Base-by-base conservation (phyloP, 1,140 invertebrate species). In the Dinothrombium tinctorium region DNA sequence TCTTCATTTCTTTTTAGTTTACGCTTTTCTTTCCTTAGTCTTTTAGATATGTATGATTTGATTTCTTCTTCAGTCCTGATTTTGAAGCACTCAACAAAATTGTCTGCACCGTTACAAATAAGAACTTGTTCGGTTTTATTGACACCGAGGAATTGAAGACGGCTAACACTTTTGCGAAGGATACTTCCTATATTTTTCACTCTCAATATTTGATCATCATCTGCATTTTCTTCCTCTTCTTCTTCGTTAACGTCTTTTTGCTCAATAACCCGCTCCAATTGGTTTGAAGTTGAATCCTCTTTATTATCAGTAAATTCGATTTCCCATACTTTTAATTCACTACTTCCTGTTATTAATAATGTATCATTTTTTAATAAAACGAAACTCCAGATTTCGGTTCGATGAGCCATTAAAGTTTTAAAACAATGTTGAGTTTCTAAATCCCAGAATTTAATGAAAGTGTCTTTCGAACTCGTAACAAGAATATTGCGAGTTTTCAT, bases 361-460 rank as follows among this genome's bases (percentile, higher is more conserved):
- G 69, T 66, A 48, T 79, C 78, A 47, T 81, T 60, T 53, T 74
- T 74, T 19, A 77, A 54, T 22, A 95, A 56, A n/a, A 68, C 66
- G 50, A 89, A 68, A 45, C 72, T 69, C 74, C 83, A 92, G 21
- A 95, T 70, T 56, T 72, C 69, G 45, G 56, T 61, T 33, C 58
- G 49, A 49, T 67, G 65, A 29, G 60, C 62, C 32, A 64, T 57
- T 15, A 98, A 60, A 7, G 92, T 98, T 57, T 82, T 79, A 51
- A 96, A 96, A 58, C 90, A 95, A 54, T 87, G 80, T 51, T 89
- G 76, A 19, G 78, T 90, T 46, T 80, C 73, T 40, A 96, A 59
- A 63, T 96, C 83, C 90, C 90, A 98, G 56, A 98, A 89, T 56
- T 96, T 96, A 0, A 98, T 69, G 57, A 81, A 81, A 12, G 77